Evolutionary conservation across 2,888 invertebrate genomes (phyloP).

Genomic region (Oligia strigilis): DNA sequence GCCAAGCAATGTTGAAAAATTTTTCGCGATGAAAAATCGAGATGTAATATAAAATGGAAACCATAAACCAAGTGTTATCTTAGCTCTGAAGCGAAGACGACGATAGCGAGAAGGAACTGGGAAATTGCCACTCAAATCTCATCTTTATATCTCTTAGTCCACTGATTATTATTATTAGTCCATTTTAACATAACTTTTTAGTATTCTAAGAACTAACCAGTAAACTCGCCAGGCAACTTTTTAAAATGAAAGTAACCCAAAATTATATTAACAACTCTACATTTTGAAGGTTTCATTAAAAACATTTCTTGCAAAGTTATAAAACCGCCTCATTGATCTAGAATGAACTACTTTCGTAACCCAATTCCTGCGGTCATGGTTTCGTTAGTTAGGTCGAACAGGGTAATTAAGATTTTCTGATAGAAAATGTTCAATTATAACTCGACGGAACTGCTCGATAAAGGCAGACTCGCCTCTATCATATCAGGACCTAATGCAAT

Average conservation of each 20-base stretch:
- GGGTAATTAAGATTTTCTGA: constrained; percentile 43
- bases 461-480: constrained; percentile 22
- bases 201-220: neutral
- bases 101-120: constrained; percentile 23
- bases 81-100: constrained; percentile 21
- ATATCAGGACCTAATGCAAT: constrained; percentile 48
- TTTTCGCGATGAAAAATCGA: constrained; percentile 12
- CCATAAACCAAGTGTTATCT: constrained; percentile 41
- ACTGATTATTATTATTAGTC: constrained; percentile 27
- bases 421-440: constrained; percentile 57
- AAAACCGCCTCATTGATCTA: constrained; percentile 30
- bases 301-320: constrained; percentile 20
- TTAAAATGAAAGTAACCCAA: constrained; percentile 21
- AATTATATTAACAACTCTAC: constrained; percentile 8
- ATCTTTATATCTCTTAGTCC: constrained; percentile 26
- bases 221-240: neutral
- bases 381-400: constrained; percentile 31
- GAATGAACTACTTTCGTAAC: constrained; percentile 40
- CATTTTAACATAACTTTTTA: constrained; percentile 16
- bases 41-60: constrained; percentile 28
- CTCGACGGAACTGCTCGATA: constrained; percentile 29
- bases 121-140: constrained; percentile 41
- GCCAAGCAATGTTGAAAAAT: constrained; percentile 10
- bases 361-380: constrained; percentile 22
- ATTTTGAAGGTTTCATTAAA: constrained; percentile 32